Percentiles rank a stretch among this genome's conserved stretches.
These are phyloP conservation scores for Lithobates sylvaticus DNA, from an alignment of 2,797 vertebrate genomes.

Conservation along the genomic window DNA sequence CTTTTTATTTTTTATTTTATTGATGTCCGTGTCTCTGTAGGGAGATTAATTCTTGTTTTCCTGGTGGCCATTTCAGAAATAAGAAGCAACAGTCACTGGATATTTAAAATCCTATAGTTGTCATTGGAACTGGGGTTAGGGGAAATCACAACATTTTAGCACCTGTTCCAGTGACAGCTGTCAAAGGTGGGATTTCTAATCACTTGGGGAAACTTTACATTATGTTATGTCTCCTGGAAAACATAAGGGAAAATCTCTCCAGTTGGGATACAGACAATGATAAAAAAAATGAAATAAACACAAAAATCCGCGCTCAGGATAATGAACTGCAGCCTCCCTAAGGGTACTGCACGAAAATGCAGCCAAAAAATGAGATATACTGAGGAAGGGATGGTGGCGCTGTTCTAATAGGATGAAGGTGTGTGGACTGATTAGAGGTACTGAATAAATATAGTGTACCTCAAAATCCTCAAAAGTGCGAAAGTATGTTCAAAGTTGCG, in stretches of 20 bases:
- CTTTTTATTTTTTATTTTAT: neutral
- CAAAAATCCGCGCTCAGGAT: too few species aligned
- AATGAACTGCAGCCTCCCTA: too few species aligned
- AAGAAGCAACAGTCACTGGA: too few species aligned
- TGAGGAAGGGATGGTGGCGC: too few species aligned
- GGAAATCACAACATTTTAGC: neutral
- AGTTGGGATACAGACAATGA: neutral
- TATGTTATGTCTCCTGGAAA: neutral
- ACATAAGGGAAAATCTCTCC: neutral
- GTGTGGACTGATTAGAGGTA: too few species aligned
- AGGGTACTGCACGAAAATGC: too few species aligned
- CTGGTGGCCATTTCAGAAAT: neutral
- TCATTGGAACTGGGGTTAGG: neutral
- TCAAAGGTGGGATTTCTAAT: neutral
- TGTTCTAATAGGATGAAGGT: too few species aligned
- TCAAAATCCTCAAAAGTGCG: too few species aligned
- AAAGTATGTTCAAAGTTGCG: too few species aligned
- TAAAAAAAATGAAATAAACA: neutral
- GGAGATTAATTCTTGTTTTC: neutral
- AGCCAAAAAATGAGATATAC: too few species aligned
- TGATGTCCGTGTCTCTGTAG: neutral
- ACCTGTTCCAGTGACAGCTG: neutral
- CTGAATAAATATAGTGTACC: too few species aligned
- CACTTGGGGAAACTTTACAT: neutral
- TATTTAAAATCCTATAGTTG: neutral